Percentiles rank a stretch among this genome's conserved stretches.
These are phyloP conservation scores for Phyllotis vaccarum DNA, from an alignment of 2,797 vertebrate genomes.

Conservation along the genomic window DNA sequence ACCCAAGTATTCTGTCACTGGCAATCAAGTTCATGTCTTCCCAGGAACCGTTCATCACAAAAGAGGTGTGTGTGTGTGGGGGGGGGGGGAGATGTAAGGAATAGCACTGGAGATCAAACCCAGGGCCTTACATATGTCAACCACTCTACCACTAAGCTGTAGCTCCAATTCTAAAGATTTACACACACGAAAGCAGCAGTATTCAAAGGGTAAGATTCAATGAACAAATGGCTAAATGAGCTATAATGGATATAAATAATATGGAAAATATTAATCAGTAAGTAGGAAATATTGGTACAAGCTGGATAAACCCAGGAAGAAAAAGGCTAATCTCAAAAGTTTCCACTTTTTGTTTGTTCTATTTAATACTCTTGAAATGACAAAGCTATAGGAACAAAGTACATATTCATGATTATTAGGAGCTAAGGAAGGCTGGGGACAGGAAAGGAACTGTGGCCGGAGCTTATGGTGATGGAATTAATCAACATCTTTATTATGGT, in stretches of 20 bases:
- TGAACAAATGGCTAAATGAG: background rate
- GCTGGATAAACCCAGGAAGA: background rate
- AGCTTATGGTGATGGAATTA: background rate
- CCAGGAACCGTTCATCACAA: background rate
- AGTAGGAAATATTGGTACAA: background rate
- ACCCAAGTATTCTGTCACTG: background rate
- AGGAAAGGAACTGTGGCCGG: background rate
- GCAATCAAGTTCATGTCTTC: background rate
- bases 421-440: background rate
- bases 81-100: background rate
- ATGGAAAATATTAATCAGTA: background rate
- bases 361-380: background rate
- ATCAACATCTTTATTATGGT: background rate
- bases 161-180: no score
- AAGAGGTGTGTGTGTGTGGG: fast-evolving
- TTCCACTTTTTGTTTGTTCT: background rate
- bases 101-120: background rate
- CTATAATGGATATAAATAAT: no score
- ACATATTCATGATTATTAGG: background rate
- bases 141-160: background rate
- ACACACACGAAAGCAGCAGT: background rate
- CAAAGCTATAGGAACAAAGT: background rate
- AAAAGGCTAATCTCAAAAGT: background rate
- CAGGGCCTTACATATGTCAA: background rate
- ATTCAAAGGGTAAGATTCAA: background rate